Percentiles rank a stretch among this genome's conserved stretches.
phyloP scores from a whole-genome alignment of 1,140 invertebrate genomes.

The Cyrtorhinus lividipennis region DNA sequence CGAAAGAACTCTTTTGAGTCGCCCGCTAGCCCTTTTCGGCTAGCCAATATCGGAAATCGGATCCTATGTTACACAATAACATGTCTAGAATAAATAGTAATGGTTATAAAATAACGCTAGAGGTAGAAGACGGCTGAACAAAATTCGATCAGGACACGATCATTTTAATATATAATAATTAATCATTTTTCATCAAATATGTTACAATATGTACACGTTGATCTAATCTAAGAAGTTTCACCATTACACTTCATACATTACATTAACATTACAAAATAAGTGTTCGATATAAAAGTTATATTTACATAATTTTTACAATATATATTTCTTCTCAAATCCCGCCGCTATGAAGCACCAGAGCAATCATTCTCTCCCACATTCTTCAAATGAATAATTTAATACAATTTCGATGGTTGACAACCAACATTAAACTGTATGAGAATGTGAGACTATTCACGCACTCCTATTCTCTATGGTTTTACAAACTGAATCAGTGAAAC shows the following conservation, averaged over 20 bases:
- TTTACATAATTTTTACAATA: conserved; percentile 1
- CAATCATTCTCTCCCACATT: not conserved
- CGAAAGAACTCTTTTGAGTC: too few relatives aligned
- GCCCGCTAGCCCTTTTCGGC: too few relatives aligned
- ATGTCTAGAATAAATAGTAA: too few relatives aligned
- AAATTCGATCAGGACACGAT: not conserved
- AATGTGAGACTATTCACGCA: not conserved
- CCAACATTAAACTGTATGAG: not conserved
- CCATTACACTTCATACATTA: not conserved
- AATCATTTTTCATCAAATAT: not conserved
- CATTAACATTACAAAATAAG: conserved; percentile 7
- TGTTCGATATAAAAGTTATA: not conserved
- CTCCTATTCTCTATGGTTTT: not conserved
- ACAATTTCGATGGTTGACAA: not conserved
- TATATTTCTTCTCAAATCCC: not conserved
- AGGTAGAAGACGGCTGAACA: too few relatives aligned
- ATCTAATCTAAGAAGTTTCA: not conserved
- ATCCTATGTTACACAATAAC: too few relatives aligned
- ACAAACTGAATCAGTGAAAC: not conserved
- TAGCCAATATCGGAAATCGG: too few relatives aligned
- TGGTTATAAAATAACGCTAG: too few relatives aligned
- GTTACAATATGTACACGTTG: not conserved
- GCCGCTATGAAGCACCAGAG: not conserved
- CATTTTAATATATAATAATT: not conserved
- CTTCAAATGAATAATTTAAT: not conserved